Base-by-base conservation (phyloP, 2,888 invertebrate genomes). In the Drosophila heteroneura region DNA sequence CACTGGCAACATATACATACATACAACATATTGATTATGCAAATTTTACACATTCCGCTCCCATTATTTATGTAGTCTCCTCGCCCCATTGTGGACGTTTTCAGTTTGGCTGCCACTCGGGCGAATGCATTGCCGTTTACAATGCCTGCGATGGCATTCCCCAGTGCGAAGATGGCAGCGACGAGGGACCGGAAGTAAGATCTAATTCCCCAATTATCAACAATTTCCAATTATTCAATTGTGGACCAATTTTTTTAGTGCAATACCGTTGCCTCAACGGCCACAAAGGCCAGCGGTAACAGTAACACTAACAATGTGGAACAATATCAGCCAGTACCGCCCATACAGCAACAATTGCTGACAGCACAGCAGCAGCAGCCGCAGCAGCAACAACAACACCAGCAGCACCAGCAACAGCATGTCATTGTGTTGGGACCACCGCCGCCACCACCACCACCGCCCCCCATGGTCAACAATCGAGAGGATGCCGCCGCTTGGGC, bases 111-210 rank as follows among this genome's bases (percentile, higher is more conserved):
- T 98, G 98, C 91, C 96, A 96, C 81, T 96, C 97, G 52, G 96
- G 96, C 54, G 98, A 98, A 93, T 99, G 98, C 93, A 97, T 99
- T 89, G 98, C 98, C 9, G 95, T 98, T 85, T 99, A 99, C 94
- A 98, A 99, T 94, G 98, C 97, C 12, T 99, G 98, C 91, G 98
- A 98, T 93, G 98, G 98, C 61, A 97, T 99, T 85, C 96, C 97
- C 33, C 98, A 98, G 94, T 98, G 97, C 93, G 95, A 96, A 3
- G 98, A 98, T 94, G 97, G 96, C 79, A 98, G 97, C 92, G 98
- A 98, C 93, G 98, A 98, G 94, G 97, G 97, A 59, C 96, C 96
- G 35, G 97, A 97, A 94, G 95, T 98, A 57, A 81, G 85, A 85
- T 52, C 12, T 44, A 19, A 19, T 37, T 2, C 14, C 14, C 30